Evolutionary conservation across 2,113 vertebrate genomes (phyloP), one percentile per base, ranked within the genome.

Genomic region (Coryphaenoides rupestris): DNA sequence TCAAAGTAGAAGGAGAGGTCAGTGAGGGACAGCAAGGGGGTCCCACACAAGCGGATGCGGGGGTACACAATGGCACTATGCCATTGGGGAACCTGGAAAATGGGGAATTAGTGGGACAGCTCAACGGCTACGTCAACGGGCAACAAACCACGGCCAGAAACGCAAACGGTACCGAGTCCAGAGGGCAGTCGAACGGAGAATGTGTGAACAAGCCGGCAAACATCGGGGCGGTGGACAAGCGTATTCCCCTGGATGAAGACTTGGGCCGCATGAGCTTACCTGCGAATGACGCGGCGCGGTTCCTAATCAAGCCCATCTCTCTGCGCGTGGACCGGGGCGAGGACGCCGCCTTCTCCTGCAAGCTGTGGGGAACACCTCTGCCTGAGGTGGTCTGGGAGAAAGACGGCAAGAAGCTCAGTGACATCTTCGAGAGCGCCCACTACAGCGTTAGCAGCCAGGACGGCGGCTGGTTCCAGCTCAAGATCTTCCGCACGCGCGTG

Each of bases 391-490:
- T 77, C 17, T 98, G 96, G 95, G 93, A 95, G 81, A 97, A 98
- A 75, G 96, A 98, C 0, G 95, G 95, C 26, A 90, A 84, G 87
- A 91, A 89, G 72, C 90, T 98, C 55, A 84, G 87, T 0, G 92
- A 98, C 46, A 90, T 98, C 73, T 98, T 95, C 14, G 96, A 97
- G 83, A 93, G 91, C 64, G 79, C 92, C 19, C 95, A 98, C 83
- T 98, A 92, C n/a, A 72, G 65, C 0, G 76, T 94, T 19, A 87
- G 84, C 55, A 76, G 62, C 46, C 89, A 91, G 62, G 80, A 81
- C 0, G 92, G 90, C 0, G 84, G 86, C 59, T 93, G 93, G 93
- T 91, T 94, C 72, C 91, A 92, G 60, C 90, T 98, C 60, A 92
- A 91, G 79, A 80, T 98, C 80, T 91, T 89, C 1, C 65, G 76